phyloP scores from a whole-genome alignment of 1,140 invertebrate genomes.

The Drosophila erecta region DNA sequence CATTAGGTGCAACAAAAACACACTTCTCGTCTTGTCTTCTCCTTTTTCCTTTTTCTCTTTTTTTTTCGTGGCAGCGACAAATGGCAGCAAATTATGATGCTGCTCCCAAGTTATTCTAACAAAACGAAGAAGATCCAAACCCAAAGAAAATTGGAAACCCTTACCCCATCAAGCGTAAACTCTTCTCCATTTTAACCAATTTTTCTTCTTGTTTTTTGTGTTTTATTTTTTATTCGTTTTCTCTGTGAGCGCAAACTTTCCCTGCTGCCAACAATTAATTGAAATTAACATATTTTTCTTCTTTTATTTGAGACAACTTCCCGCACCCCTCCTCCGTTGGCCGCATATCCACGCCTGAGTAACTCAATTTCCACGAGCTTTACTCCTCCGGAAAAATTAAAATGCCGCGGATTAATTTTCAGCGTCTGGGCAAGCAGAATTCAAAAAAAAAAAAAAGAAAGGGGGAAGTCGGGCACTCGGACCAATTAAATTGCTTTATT shows the following conservation, averaged over 20 bases:
- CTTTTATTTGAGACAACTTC: constrained; percentile 70
- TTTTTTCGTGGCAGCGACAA: constrained; percentile 49
- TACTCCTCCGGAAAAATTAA: neutral
- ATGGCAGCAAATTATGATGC: constrained; percentile 71
- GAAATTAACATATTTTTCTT: constrained; percentile 79
- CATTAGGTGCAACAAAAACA: constrained; percentile 69
- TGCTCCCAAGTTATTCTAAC: constrained; percentile 1
- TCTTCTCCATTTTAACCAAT: constrained; percentile 21
- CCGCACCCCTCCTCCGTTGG: too few relatives aligned
- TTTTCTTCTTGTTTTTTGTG: constrained; percentile 29
- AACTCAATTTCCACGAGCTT: constrained; percentile 37
- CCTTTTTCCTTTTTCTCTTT: too few relatives aligned
- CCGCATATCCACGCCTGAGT: constrained; percentile 9
- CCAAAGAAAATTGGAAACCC: constrained; percentile 6
- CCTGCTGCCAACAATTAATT: constrained; percentile 71
- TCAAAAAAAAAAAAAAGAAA: neutral
- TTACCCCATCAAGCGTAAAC: constrained; percentile 34
- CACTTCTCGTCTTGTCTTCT: constrained; percentile 1
- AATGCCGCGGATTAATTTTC: constrained; percentile 29
- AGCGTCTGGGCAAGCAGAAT: neutral
- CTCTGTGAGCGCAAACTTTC: constrained; percentile 25
- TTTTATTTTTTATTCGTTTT: constrained; percentile 32
- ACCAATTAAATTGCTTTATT: constrained; percentile 59
- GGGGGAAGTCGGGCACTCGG: constrained; percentile 23
- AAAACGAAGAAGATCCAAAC: neutral